These are phyloP conservation scores for Lordiphosa stackelbergi DNA, from an alignment of 1,140 invertebrate species.

Conservation along the genomic window DNA sequence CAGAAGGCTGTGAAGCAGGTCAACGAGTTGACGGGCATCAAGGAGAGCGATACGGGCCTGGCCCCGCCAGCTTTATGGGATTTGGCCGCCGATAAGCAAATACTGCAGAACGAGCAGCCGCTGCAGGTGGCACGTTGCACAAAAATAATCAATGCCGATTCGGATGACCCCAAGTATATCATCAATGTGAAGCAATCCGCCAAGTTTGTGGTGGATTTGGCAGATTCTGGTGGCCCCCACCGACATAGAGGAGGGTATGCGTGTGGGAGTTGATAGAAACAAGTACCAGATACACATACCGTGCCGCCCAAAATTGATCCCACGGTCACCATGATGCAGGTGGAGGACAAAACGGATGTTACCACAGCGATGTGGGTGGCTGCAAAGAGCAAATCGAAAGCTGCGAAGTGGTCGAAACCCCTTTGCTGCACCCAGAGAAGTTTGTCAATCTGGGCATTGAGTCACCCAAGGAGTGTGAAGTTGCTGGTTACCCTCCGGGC, in stretches of 20 bases:
- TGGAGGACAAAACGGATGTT: slow-evolving; percentile 99
- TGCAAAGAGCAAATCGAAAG: slow-evolving; percentile 99
- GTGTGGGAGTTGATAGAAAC: slow-evolving; percentile 99
- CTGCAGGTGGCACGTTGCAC: slow-evolving; percentile 98
- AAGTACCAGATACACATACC: slow-evolving; percentile 99
- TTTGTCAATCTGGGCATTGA: slow-evolving; percentile 99
- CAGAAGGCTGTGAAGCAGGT: slow-evolving; percentile 97
- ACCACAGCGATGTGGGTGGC: slow-evolving; percentile 99
- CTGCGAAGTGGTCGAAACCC: slow-evolving; percentile 99
- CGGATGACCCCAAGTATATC: slow-evolving; percentile 99
- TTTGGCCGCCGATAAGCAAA: slow-evolving; percentile 99
- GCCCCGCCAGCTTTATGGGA: slow-evolving; percentile 99
- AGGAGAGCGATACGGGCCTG: slow-evolving; percentile 95
- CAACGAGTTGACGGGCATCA: slow-evolving; percentile 97
- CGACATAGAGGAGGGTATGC: slow-evolving; percentile 99
- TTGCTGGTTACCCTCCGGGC: slow-evolving; percentile 97
- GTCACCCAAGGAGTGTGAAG: slow-evolving; percentile 97
- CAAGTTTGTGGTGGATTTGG: slow-evolving; percentile 99
- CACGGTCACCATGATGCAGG: slow-evolving; percentile 99
- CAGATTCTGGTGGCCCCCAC: slow-evolving; percentile 99
- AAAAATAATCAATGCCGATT: slow-evolving; percentile 98
- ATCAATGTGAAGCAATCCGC: slow-evolving; percentile 99
- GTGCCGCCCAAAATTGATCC: slow-evolving; percentile 99
- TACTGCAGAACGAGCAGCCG: slow-evolving; percentile 98
- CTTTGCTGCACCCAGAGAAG: slow-evolving; percentile 97